Evolutionary conservation across 2,797 vertebrate genomes (phyloP).

Genomic region (Poecilia velifera): DNA sequence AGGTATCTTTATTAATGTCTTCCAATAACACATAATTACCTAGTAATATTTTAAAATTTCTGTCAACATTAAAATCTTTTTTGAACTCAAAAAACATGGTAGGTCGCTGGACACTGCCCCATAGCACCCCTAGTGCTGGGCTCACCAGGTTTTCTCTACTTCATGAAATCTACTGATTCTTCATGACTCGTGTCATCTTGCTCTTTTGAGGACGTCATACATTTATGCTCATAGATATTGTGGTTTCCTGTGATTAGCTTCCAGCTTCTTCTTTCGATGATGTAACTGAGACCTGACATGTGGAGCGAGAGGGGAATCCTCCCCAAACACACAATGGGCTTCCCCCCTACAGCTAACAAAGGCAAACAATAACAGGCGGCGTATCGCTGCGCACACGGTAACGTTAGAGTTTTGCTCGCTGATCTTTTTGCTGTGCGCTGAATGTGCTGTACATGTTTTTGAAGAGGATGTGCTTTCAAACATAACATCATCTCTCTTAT

Average conservation of each 20-base stretch:
- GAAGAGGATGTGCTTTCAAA: slow-evolving; percentile 51
- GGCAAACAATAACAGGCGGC: slow-evolving; percentile 59
- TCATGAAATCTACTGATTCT: slow-evolving; percentile 57
- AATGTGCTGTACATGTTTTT: slow-evolving; percentile 55
- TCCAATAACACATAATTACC: too few species aligned
- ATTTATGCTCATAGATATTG: slow-evolving; percentile 51
- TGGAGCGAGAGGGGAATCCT: slow-evolving; percentile 50
- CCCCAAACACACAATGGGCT: slow-evolving; percentile 59
- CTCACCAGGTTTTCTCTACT: slow-evolving; percentile 9
- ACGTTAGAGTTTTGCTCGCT: slow-evolving; percentile 57
- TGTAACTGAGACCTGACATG: slow-evolving; percentile 73
- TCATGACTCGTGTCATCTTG: slow-evolving; percentile 61
- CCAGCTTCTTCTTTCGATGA: slow-evolving; percentile 64
- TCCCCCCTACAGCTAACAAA: slow-evolving; percentile 61
- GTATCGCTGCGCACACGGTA: slow-evolving; percentile 51
- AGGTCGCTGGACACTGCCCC: too few species aligned
- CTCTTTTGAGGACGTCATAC: slow-evolving; percentile 36
- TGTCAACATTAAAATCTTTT: too few species aligned
- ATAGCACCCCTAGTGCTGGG: too few species aligned
- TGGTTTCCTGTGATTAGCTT: slow-evolving; percentile 68
- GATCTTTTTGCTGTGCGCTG: slow-evolving; percentile 56
- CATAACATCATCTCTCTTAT: slow-evolving; percentile 57
- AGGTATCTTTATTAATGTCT: too few species aligned
- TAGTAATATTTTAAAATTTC: too few species aligned
- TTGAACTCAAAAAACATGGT: too few species aligned